Evolutionary conservation across 1,140 invertebrate species (phyloP).

Genomic region (Brachionus rubens): DNA sequence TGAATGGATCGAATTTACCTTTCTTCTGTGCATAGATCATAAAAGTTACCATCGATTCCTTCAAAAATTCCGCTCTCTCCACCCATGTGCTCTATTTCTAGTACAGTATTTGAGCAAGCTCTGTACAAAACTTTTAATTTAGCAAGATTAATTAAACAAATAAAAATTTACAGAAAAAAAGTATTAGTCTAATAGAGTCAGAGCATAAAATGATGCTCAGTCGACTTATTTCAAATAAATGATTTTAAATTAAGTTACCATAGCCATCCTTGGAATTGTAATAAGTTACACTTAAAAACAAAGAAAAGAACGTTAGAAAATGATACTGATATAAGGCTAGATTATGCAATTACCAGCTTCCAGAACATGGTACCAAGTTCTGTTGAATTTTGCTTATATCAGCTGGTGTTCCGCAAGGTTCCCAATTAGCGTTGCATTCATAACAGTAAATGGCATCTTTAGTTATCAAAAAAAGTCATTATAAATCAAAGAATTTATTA

Average conservation of each 20-base stretch:
- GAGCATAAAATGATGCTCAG: too few species aligned
- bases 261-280: slow-evolving; percentile 1
- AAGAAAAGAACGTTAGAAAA: too few species aligned
- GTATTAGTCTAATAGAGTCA: too few species aligned
- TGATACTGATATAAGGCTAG: too few species aligned
- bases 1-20: too few species aligned
- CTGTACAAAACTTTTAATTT: background rate
- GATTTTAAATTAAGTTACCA: background rate
- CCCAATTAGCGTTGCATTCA: slow-evolving; percentile 6
- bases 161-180: too few species aligned
- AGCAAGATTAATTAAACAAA: too few species aligned
- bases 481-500: background rate
- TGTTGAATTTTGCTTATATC: background rate
- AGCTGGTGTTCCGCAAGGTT: background rate
- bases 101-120: background rate
- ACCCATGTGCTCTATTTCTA: background rate
- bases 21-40: background rate
- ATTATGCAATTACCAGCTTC: background rate
- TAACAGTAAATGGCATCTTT: slow-evolving; percentile 25
- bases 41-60: background rate
- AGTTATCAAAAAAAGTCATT: background rate
- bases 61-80: background rate
- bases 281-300: background rate
- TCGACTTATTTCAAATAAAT: too few species aligned
- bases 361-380: background rate